Conservation (phyloP, 1,140 invertebrate species). For the Mycetomoellerius zeteki region DNA sequence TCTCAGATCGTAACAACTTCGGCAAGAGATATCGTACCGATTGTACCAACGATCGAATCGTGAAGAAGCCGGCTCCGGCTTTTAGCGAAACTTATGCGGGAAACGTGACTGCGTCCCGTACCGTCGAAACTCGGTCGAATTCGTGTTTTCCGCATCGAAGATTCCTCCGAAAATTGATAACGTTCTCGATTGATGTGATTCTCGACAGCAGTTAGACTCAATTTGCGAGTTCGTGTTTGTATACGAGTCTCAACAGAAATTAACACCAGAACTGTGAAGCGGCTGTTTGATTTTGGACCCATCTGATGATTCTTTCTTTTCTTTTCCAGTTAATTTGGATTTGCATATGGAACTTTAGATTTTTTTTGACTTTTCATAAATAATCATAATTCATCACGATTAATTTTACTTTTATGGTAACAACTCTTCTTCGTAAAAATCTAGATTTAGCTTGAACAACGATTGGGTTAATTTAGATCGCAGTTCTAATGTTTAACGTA, state of each 20-base stretch:
- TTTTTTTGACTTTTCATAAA: too few relatives aligned
- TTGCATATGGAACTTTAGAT: too few relatives aligned
- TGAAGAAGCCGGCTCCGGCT: constrained; percentile 29
- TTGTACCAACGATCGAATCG: constrained; percentile 45
- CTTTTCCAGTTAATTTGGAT: too few relatives aligned
- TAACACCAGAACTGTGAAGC: too few relatives aligned
- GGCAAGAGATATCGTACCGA: constrained; percentile 39
- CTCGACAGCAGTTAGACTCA: not conserved
- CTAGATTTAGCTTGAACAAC: too few relatives aligned
- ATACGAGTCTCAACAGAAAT: not conserved
- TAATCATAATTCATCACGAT: too few relatives aligned
- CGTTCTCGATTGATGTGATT: constrained; percentile 20
- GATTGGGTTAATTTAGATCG: too few relatives aligned
- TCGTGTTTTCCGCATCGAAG: constrained; percentile 16
- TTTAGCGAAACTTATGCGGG: constrained; percentile 36
- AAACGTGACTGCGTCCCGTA: constrained; percentile 41
- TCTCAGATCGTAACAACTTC: constrained; percentile 41
- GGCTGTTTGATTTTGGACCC: too few relatives aligned
- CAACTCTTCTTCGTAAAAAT: too few relatives aligned
- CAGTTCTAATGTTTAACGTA: not conserved
- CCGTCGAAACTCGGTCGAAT: constrained; percentile 33
- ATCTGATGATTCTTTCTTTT: too few relatives aligned
- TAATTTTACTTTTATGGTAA: too few relatives aligned
- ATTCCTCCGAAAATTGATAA: constrained; percentile 36
- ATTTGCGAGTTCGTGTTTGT: not conserved